Percentiles rank a stretch among this genome's conserved stretches.
Evolutionary conservation across 2,888 invertebrate species (phyloP).

Genomic region (Lasioglossum villosulum): DNA sequence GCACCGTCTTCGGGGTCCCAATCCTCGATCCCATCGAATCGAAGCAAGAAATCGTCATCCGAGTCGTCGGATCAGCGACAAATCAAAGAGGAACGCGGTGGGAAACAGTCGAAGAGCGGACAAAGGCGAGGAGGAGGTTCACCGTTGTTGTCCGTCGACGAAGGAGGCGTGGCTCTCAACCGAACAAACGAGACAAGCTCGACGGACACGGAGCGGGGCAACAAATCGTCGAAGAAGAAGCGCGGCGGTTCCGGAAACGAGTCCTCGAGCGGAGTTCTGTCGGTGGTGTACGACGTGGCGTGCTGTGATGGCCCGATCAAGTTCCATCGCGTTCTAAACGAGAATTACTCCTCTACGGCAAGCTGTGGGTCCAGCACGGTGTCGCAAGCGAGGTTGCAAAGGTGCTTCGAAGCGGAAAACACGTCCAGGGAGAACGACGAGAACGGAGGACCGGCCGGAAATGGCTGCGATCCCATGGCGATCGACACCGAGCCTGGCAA

Average conservation of each 20-base stretch:
- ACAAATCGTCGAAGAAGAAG: slow-evolving; percentile 41
- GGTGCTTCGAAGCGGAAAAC: slow-evolving; percentile 44
- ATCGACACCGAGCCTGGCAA: slow-evolving; percentile 60
- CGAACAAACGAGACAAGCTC: background rate
- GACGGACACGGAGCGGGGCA: slow-evolving; percentile 28
- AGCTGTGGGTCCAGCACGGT: slow-evolving; percentile 8
- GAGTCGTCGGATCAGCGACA: slow-evolving; percentile 30
- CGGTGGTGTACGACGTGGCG: slow-evolving; percentile 92
- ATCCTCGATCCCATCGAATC: slow-evolving; percentile 46
- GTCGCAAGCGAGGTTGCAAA: slow-evolving; percentile 39
- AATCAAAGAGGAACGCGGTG: slow-evolving; percentile 9
- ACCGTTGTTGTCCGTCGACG: slow-evolving; percentile 18
- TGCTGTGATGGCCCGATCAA: slow-evolving; percentile 96
- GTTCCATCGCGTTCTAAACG: slow-evolving; percentile 93
- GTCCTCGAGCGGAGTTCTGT: slow-evolving; percentile 59
- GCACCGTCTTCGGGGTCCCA: slow-evolving; percentile 52
- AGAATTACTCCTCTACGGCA: slow-evolving; percentile 87
- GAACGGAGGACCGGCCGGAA: slow-evolving; percentile 74
- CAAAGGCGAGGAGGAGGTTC: background rate
- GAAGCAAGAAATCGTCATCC: slow-evolving; percentile 29
- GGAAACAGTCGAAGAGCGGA: background rate
- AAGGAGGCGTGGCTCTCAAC: background rate
- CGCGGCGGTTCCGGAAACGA: slow-evolving; percentile 52
- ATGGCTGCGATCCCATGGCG: slow-evolving; percentile 62
- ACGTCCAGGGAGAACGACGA: slow-evolving; percentile 76